Conservation (phyloP, 1,140 invertebrate species). For the Eufriesea mexicana region DNA sequence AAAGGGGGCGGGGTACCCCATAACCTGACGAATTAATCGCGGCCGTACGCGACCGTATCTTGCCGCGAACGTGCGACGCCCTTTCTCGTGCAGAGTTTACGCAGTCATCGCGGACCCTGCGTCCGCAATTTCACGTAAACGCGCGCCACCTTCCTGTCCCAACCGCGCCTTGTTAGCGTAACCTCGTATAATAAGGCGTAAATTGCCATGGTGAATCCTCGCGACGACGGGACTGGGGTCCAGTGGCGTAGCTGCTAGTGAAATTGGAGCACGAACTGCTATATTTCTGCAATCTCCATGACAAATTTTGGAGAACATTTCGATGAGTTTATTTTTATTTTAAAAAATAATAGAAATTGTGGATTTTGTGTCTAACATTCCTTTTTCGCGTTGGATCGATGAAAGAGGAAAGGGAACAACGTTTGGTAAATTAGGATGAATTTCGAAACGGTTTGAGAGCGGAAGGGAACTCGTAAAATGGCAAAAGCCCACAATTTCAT, state of each 20-base stretch:
- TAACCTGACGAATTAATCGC: conserved; percentile 70
- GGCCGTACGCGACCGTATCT: conserved; percentile 45
- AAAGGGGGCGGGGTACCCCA: conserved; percentile 30
- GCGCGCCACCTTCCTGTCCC: conserved; percentile 20
- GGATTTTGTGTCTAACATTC: background rate
- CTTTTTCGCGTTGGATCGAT: background rate
- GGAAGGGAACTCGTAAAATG: background rate
- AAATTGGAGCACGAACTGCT: background rate
- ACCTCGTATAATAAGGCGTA: conserved; percentile 65
- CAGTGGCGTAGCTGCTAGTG: conserved; percentile 14
- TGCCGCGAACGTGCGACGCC: conserved; percentile 13
- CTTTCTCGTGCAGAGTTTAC: conserved; percentile 48
- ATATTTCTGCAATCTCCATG: background rate
- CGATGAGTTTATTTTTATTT: background rate
- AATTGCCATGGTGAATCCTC: conserved; percentile 55
- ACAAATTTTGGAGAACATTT: background rate
- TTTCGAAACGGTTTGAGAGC: background rate
- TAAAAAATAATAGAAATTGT: too few relatives aligned
- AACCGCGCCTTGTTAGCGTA: conserved; percentile 62
- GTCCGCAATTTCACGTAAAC: conserved; percentile 57
- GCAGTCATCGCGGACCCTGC: conserved; percentile 41
- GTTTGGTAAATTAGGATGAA: background rate
- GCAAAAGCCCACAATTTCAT: background rate
- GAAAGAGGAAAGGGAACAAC: background rate
- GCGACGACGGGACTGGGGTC: background rate